phyloP scores from a whole-genome alignment of 64 coral and sea anemone species.

The Acropora yongei region DNA sequence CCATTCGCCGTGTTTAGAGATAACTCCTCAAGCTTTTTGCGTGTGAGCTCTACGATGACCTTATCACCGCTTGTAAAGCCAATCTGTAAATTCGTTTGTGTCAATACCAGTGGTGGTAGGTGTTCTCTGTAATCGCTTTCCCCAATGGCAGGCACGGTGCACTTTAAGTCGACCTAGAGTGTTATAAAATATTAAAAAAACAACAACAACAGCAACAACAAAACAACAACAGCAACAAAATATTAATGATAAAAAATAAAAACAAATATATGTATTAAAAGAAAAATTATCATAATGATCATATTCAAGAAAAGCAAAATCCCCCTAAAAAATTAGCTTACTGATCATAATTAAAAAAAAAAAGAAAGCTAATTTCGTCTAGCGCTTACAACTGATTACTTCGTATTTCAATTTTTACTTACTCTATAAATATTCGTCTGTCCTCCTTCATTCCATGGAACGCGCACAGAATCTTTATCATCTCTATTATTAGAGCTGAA shows the following conservation, averaged over 20 bases:
- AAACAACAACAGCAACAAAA: too few species aligned
- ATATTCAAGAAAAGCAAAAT: too few species aligned
- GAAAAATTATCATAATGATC: too few species aligned
- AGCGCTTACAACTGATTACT: too few species aligned
- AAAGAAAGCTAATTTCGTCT: too few species aligned
- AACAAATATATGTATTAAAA: too few species aligned
- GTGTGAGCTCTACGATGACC: conserved; percentile 24
- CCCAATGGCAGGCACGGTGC: conserved; percentile 6
- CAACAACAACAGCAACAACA: too few species aligned
- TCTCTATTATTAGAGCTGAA: conserved; percentile 16
- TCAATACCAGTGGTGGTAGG: conserved; percentile 12
- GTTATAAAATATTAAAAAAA: too few species aligned
- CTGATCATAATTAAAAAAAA: too few species aligned
- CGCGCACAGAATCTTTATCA: conserved; percentile 17
- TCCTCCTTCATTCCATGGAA: conserved; percentile 44
- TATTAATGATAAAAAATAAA: too few species aligned
- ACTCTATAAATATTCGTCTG: conserved; percentile 55
- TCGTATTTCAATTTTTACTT: conserved; percentile 53
- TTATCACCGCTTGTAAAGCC: conserved; percentile 60
- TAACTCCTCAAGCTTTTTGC: conserved; percentile 36
- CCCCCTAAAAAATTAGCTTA: too few species aligned
- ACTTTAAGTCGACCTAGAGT: conserved; percentile 47
- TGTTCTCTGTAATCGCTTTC: conserved; percentile 66
- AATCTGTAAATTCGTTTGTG: conserved; percentile 29
- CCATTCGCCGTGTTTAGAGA: conserved; percentile 55